phyloP scores from a whole-genome alignment of 2,113 vertebrate genomes.

The Hemiscyllium ocellatum region DNA sequence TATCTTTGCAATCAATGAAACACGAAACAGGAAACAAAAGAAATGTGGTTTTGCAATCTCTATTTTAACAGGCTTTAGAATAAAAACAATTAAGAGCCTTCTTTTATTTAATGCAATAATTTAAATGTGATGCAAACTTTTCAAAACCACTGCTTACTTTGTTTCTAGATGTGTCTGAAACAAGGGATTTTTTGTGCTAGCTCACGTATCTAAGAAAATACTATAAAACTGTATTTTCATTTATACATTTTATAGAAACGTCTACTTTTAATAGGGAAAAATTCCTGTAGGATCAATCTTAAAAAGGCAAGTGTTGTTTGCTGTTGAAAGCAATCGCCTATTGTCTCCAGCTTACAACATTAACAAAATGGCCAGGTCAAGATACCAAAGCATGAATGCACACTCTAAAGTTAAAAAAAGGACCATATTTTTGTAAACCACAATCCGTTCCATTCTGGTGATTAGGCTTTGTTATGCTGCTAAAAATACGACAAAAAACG shows the following conservation, averaged over 20 bases:
- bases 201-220: not conserved
- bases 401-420: not conserved
- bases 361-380: not conserved
- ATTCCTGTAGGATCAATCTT: not conserved
- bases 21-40: slow-evolving; percentile 21
- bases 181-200: not conserved
- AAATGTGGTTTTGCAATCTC: slow-evolving; percentile 30
- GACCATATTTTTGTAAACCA: not conserved
- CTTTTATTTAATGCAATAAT: not conserved
- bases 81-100: not conserved
- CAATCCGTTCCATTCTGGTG: not conserved
- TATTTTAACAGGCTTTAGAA: slow-evolving; percentile 13
- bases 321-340: not conserved
- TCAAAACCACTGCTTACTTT: not conserved
- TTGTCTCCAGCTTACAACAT: not conserved
- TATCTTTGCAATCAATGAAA: slow-evolving; percentile 10
- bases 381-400: not conserved
- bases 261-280: not conserved
- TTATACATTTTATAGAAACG: not conserved
- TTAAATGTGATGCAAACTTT: not conserved
- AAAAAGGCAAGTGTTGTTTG: not conserved
- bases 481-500: not conserved
- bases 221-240: not conserved
- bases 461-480: not conserved
- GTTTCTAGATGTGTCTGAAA: not conserved